phyloP scores from a whole-genome alignment of 2,797 vertebrate species.

The Chloroceryle amazona region DNA sequence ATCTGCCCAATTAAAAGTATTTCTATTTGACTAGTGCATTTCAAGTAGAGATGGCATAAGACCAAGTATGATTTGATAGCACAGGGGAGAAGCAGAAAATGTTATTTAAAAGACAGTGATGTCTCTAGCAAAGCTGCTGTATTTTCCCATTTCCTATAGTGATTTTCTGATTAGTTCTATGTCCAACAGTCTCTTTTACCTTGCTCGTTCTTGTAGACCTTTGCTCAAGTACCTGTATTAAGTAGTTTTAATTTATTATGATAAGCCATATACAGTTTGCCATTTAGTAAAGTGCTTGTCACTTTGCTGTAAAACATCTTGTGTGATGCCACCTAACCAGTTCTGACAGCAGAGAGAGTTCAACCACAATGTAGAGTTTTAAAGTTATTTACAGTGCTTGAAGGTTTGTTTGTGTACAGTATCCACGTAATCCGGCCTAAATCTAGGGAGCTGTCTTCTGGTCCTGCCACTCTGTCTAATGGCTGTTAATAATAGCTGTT shows the following conservation, averaged over 20 bases:
- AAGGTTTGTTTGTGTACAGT: conserved; percentile 52
- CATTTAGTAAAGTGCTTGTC: conserved; percentile 67
- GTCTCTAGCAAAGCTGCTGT: not conserved
- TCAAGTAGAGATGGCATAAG: not conserved
- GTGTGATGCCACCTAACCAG: conserved; percentile 37
- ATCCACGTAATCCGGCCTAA: conserved; percentile 72
- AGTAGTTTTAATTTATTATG: conserved; percentile 63
- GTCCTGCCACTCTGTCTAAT: conserved; percentile 53
- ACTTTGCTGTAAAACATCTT: conserved; percentile 51
- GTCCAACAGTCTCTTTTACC: not conserved
- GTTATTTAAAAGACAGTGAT: not conserved
- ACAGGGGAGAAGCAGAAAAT: not conserved
- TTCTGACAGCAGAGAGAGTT: conserved; percentile 69
- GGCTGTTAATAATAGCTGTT: conserved; percentile 77
- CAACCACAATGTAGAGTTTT: conserved; percentile 50
- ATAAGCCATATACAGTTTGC: conserved; percentile 1
- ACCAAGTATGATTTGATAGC: not conserved
- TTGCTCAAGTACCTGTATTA: not conserved
- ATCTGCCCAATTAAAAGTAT: not conserved
- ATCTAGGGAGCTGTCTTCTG: conserved; percentile 51
- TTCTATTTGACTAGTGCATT: not conserved
- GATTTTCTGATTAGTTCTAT: not conserved
- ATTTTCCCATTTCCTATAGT: not conserved
- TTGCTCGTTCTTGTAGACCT: not conserved
- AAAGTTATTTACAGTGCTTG: conserved; percentile 71